Evolutionary conservation across 1,140 invertebrate genomes (phyloP).

Genomic region (Lasioglossum baleicum): DNA sequence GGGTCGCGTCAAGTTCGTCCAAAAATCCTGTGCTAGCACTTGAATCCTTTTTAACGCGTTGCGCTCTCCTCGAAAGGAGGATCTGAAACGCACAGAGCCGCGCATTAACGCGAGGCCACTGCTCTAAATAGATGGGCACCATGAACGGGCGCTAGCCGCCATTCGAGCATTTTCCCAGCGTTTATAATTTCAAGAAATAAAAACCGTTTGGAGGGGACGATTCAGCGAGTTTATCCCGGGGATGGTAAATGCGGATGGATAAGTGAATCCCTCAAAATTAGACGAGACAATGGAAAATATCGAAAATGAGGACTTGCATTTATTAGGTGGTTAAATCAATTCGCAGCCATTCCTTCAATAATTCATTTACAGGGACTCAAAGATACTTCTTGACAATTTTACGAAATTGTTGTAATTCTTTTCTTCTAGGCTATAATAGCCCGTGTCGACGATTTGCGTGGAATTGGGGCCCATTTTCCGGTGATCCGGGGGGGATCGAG

Average conservation of each 20-base stretch:
- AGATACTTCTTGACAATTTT: too few relatives aligned
- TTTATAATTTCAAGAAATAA: constrained; percentile 31
- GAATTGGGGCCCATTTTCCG: not conserved
- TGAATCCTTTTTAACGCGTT: constrained; percentile 1
- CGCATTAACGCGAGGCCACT: not conserved
- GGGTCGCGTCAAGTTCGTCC: not conserved
- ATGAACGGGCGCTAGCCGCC: constrained; percentile 7
- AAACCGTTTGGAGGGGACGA: not conserved
- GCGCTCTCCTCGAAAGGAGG: not conserved
- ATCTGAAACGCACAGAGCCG: not conserved
- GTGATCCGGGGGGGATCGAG: not conserved
- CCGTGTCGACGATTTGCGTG: constrained; percentile 49
- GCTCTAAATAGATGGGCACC: not conserved
- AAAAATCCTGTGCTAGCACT: not conserved
- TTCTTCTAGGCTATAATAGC: too few relatives aligned
- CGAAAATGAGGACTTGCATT: too few relatives aligned
- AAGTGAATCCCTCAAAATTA: not conserved
- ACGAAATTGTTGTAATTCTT: too few relatives aligned
- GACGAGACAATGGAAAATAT: too few relatives aligned
- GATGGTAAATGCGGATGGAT: constrained; percentile 27
- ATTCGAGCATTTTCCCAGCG: constrained; percentile 12
- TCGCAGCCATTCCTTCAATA: too few relatives aligned
- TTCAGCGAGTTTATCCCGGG: not conserved
- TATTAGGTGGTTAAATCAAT: too few relatives aligned
- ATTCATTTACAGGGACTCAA: too few relatives aligned